Percentiles rank a stretch among this genome's conserved stretches.
Evolutionary conservation across 2,113 vertebrate species (phyloP).

Genomic region (Carollia perspicillata): DNA sequence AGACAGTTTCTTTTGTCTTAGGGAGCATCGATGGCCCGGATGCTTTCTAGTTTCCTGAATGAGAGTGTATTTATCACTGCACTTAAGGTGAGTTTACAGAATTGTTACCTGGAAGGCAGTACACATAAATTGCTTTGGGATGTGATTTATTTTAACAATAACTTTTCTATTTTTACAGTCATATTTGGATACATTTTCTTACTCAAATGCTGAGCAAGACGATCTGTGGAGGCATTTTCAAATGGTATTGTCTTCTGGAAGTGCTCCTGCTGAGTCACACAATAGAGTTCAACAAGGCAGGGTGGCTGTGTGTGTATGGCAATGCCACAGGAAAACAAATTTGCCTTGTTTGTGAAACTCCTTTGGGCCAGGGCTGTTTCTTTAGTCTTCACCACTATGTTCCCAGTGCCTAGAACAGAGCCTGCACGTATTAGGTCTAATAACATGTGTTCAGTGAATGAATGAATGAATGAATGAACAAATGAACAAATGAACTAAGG

Average conservation of each 20-base stretch:
- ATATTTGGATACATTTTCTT: conserved; percentile 84
- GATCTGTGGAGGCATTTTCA: conserved; percentile 87
- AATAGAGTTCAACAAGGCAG: background rate
- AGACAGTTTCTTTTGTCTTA: conserved; percentile 55
- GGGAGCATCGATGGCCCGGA: conserved; percentile 81
- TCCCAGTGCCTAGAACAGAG: background rate
- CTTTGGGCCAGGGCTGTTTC: background rate
- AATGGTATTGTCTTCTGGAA: conserved; percentile 76
- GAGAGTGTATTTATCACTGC: conserved; percentile 81
- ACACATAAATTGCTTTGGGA: background rate
- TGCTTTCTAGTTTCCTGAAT: conserved; percentile 82
- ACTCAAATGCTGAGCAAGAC: conserved; percentile 84
- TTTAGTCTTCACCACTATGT: background rate
- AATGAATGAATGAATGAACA: background rate
- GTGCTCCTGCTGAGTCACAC: background rate
- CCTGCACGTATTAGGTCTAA: background rate
- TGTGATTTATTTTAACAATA: conserved; percentile 12
- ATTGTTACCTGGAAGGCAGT: background rate
- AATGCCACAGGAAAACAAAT: background rate
- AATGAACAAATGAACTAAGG: background rate
- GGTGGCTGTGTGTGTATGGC: background rate
- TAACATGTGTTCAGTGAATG: background rate
- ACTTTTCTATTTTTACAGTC: conserved; percentile 76
- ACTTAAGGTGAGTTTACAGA: conserved; percentile 81
- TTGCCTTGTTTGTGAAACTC: background rate